A percentile compares a stretch with the other conserved stretches of the same genome.
These are phyloP conservation scores for Nannobrachium achirus DNA, from an alignment of 2,113 vertebrate species.

Conservation along the genomic window DNA sequence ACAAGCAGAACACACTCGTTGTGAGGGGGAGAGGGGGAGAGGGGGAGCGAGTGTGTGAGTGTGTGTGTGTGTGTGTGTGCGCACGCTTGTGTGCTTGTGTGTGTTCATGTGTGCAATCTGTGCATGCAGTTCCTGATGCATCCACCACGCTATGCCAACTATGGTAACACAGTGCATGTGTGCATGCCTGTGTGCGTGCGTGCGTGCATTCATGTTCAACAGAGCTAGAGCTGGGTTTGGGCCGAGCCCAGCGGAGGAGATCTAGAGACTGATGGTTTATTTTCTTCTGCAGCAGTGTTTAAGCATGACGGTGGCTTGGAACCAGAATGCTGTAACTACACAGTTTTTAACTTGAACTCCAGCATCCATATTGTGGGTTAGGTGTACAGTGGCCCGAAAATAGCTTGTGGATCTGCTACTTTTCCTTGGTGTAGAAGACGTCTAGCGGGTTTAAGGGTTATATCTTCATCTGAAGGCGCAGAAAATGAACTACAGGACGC, in stretches of 20 bases:
- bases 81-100: slow-evolving; percentile 16
- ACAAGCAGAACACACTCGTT: slow-evolving; percentile 55
- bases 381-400: too few species aligned
- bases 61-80: slow-evolving; percentile 16
- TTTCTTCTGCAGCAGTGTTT: neutral
- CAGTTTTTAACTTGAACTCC: too few species aligned
- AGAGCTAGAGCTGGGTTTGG: neutral
- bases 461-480: too few species aligned
- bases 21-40: neutral
- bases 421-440: too few species aligned
- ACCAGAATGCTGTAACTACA: neutral
- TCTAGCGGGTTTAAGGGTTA: too few species aligned
- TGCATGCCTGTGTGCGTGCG: slow-evolving; percentile 23
- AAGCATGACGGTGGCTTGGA: neutral
- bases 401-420: too few species aligned
- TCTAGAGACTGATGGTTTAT: neutral
- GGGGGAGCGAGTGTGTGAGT: slow-evolving; percentile 15
- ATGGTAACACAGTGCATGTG: slow-evolving; percentile 30
- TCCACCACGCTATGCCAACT: slow-evolving; percentile 27
- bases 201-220: slow-evolving; percentile 9
- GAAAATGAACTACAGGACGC: too few species aligned
- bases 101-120: slow-evolving; percentile 13
- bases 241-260: slow-evolving; percentile 8
- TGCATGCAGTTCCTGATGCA: slow-evolving; percentile 27
- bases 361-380: too few species aligned